Conservation (phyloP, 2,113 vertebrate species). For the Argyrosomus japonicus region DNA sequence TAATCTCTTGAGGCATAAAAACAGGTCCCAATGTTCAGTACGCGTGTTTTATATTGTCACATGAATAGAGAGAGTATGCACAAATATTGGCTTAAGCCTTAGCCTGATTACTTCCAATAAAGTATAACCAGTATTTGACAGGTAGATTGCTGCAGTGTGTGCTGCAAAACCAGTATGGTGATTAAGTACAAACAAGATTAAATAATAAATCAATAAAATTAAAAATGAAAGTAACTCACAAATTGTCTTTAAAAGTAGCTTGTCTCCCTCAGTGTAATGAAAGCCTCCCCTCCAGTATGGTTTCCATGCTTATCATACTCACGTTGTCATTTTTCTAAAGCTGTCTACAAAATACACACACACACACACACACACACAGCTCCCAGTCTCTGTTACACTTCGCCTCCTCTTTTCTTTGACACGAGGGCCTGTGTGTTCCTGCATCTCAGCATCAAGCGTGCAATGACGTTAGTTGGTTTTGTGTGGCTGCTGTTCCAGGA, state of each 20-base stretch:
- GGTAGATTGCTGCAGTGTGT: not conserved
- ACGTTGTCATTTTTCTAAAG: not conserved
- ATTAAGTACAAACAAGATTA: not conserved
- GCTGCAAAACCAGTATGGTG: not conserved
- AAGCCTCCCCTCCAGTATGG: not conserved
- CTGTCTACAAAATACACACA: not conserved
- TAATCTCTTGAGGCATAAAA: not conserved
- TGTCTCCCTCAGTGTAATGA: not conserved
- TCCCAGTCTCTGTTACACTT: constrained; percentile 9
- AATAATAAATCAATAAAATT: not conserved
- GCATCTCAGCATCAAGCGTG: constrained; percentile 25
- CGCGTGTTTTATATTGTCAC: not conserved
- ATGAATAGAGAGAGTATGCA: not conserved
- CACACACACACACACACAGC: not conserved
- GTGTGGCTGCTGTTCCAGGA: constrained; percentile 49
- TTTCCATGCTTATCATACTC: not conserved
- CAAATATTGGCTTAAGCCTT: constrained; percentile 4
- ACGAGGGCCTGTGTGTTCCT: constrained; percentile 24
- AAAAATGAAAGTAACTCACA: not conserved
- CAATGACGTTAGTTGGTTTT: constrained; percentile 65
- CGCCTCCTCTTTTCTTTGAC: constrained; percentile 42
- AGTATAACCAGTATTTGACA: not conserved
- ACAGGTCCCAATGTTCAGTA: not conserved
- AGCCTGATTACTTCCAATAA: not conserved
- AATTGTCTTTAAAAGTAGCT: not conserved